Base-by-base conservation (phyloP, 2,113 vertebrate species). In the Apodemus speciosus region DNA sequence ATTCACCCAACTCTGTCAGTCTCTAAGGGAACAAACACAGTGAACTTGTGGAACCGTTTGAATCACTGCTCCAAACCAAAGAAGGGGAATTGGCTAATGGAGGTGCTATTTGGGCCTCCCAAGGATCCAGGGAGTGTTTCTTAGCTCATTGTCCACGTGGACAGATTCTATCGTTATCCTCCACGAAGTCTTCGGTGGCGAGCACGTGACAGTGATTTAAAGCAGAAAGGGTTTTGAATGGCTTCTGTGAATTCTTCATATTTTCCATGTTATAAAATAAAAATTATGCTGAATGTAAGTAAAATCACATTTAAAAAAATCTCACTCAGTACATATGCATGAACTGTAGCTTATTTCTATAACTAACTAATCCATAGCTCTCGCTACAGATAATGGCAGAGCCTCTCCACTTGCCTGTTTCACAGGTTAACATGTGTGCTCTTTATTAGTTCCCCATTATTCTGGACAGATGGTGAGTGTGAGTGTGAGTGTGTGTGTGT, bases 391-490 rank as follows among this genome's bases (percentile, higher is more conserved):
- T 30, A 87, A 72, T 51, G 80, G 23, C 11, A 83, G 68, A 93
- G 51, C 49, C 76, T 66, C 35, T 92, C 60, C 46, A 10, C 9
- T 68, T 51, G 35, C n/a, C 35, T 46, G 16, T n/a, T 14, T 84
- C 21, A 60, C 9, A 43, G 75, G 68, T 76, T 86, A 73, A 2
- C 5, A 23, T 96, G 97, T 94, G 49, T 56, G 85, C 20, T 40
- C 90, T 94, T 97, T 94, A 92, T 88, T 94, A 86, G 35, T 96
- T 97, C 35, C 90, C 96, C 83, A 96, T 95, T 96, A 94, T 96
- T 94, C 94, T n/a, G n/a, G n/a, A n/a, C n/a, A 69, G n/a, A 32
- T 40, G 1, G 53, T 58, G 14, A 58, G 11, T 80, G 51, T 58
- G 56, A 27, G n/a, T 58, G 11, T 80, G 53, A 60, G 21, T 35